phyloP scores from a whole-genome alignment of 2,797 vertebrate genomes.

The Amblyraja radiata region DNA sequence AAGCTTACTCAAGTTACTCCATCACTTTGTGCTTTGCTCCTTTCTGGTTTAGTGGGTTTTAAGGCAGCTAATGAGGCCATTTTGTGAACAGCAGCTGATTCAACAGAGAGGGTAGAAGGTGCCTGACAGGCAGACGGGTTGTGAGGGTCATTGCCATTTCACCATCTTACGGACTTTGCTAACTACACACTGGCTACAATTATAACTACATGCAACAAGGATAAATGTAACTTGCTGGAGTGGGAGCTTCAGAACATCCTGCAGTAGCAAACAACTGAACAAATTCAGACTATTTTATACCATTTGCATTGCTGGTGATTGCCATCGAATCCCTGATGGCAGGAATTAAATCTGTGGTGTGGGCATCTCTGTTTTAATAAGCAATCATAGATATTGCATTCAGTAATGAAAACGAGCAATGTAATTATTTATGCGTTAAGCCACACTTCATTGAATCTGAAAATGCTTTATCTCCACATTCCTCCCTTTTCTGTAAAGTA shows the following conservation, averaged over 20 bases:
- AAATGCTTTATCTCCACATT: neutral
- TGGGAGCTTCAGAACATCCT: neutral
- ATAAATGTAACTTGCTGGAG: neutral
- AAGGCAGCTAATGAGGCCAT: too few relatives aligned
- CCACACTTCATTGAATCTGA: neutral
- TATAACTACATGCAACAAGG: neutral
- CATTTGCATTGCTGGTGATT: neutral
- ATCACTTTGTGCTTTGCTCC: too few relatives aligned
- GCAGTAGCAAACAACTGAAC: neutral
- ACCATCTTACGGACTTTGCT: too few relatives aligned
- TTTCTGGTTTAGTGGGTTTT: too few relatives aligned
- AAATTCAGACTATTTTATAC: neutral
- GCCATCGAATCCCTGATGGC: neutral
- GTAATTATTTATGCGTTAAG: neutral
- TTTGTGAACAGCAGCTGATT: too few relatives aligned
- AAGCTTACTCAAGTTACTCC: too few relatives aligned
- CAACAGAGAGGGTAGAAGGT: too few relatives aligned
- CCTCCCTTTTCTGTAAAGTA: neutral
- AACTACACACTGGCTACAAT: neutral
- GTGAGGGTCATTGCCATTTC: neutral
- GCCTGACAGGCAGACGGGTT: too few relatives aligned
- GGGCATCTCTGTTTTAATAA: neutral
- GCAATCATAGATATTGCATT: constrained; percentile 7
- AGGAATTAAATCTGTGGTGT: neutral
- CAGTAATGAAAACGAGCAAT: neutral